Percentiles rank a stretch among this genome's conserved stretches.
Conservation (phyloP, 92 coral and sea anemone genomes). For the Palythoa heliodiscus region DNA sequence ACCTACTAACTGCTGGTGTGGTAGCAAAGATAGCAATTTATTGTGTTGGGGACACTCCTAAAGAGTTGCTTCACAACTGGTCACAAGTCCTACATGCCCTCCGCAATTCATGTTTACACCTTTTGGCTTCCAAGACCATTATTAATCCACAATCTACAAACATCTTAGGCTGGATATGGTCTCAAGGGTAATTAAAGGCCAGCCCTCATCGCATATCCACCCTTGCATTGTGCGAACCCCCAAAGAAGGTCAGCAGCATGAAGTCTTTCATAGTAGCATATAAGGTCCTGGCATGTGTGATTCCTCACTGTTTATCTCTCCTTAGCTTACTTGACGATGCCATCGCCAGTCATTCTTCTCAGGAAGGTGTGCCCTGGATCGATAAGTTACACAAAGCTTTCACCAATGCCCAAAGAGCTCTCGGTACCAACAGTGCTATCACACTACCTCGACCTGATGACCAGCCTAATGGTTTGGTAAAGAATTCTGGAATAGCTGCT, state of each 20-base stretch:
- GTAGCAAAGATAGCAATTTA: slow-evolving; percentile 48
- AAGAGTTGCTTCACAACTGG: slow-evolving; percentile 41
- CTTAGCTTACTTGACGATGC: slow-evolving; percentile 24
- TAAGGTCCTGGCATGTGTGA: slow-evolving; percentile 11
- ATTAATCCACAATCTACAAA: slow-evolving; percentile 18
- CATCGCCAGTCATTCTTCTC: slow-evolving; percentile 19
- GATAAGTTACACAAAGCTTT: slow-evolving; percentile 1
- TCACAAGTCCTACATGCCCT: slow-evolving; percentile 37
- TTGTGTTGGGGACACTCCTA: slow-evolving; percentile 22
- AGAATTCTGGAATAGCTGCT: slow-evolving; percentile 10
- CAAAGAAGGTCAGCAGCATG: not conserved
- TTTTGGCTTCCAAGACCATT: slow-evolving; percentile 40
- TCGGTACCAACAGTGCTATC: slow-evolving; percentile 21
- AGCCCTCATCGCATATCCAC: not conserved
- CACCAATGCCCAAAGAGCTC: slow-evolving; percentile 19
- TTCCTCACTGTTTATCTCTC: slow-evolving; percentile 13
- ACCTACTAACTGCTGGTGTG: slow-evolving; percentile 49
- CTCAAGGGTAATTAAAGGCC: not conserved
- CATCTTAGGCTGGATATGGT: slow-evolving; percentile 12
- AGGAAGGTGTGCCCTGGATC: slow-evolving; percentile 29
- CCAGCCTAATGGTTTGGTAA: not conserved
- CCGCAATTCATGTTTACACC: slow-evolving; percentile 21
- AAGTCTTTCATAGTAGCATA: not conserved
- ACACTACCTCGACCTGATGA: slow-evolving; percentile 39
- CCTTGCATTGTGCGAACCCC: too few relatives aligned